phyloP scores from a whole-genome alignment of 2,888 invertebrate species.

The Heteromurus nitidus region DNA sequence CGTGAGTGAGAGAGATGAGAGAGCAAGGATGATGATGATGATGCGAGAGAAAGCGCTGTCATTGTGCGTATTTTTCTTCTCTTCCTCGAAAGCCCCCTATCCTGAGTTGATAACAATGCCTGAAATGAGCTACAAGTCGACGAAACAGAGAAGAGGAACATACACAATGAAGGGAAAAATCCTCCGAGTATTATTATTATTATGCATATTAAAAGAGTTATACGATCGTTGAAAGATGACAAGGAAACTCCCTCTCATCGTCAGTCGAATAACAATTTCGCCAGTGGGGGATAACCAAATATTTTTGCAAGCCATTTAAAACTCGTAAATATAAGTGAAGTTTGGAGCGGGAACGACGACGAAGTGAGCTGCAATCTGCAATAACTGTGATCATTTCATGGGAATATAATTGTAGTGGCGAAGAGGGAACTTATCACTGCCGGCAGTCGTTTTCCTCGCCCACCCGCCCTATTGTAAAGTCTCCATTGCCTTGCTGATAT shows the following conservation, averaged over 20 bases:
- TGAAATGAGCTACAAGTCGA: constrained; percentile 12
- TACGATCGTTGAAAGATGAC: no score
- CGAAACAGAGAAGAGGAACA: neutral
- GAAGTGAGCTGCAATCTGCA: neutral
- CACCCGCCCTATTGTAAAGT: no score
- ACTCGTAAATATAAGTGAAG: neutral
- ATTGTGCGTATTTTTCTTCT: neutral
- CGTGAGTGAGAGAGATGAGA: no score
- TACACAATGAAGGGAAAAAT: constrained; percentile 2
- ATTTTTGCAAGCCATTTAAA: constrained; percentile 11
- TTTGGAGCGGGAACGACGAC: neutral
- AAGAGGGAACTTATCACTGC: neutral
- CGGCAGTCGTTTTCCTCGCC: neutral
- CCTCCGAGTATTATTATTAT: no score
- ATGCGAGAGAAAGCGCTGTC: neutral
- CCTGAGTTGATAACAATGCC: constrained; percentile 18
- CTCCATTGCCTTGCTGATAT: no score
- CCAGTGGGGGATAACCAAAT: constrained; percentile 27
- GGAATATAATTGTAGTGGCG: neutral
- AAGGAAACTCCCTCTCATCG: neutral
- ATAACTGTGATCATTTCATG: neutral
- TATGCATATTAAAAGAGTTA: no score
- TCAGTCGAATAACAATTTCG: constrained; percentile 29
- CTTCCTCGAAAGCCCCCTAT: constrained; percentile 2
- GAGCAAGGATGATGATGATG: constrained; percentile 25